Conservation (phyloP, 2,888 invertebrate genomes). For the Tiphia femorata region DNA sequence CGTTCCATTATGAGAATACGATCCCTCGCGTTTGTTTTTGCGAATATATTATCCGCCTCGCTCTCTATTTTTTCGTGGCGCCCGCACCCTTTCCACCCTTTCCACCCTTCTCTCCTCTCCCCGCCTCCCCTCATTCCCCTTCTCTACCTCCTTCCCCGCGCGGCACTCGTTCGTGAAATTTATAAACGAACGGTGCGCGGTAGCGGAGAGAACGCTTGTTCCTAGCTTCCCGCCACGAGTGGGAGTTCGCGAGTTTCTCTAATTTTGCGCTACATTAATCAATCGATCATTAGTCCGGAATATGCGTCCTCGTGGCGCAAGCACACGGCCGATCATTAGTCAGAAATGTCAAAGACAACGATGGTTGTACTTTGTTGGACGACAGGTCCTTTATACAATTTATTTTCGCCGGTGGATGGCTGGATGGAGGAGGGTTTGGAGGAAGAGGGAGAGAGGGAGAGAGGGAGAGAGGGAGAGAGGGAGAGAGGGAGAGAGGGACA, state of each 20-base stretch:
- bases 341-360: conserved; percentile 47
- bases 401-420: conserved; percentile 19
- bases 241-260: conserved; percentile 21
- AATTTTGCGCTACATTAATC: conserved; percentile 41
- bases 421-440: background rate
- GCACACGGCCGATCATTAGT: conserved; percentile 33
- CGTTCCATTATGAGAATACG: conserved; percentile 42
- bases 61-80: conserved; percentile 13
- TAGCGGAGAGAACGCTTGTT: too few species aligned
- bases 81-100: too few species aligned
- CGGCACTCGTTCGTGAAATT: conserved; percentile 9
- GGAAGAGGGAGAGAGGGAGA: background rate
- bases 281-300: conserved; percentile 42
- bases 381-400: conserved; percentile 19
- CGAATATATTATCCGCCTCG: conserved; percentile 12
- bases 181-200: conserved; percentile 17
- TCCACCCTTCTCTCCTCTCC: conserved; percentile 3
- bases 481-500: background rate
- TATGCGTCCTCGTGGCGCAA: conserved; percentile 14
- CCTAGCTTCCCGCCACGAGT: background rate
- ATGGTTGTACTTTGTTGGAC: conserved; percentile 8
- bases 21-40: conserved; percentile 39
- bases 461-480: background rate
- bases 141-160: too few species aligned
- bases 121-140: background rate